Conservation (phyloP, 1,140 invertebrate genomes). For the Zaprionus ornatus region DNA sequence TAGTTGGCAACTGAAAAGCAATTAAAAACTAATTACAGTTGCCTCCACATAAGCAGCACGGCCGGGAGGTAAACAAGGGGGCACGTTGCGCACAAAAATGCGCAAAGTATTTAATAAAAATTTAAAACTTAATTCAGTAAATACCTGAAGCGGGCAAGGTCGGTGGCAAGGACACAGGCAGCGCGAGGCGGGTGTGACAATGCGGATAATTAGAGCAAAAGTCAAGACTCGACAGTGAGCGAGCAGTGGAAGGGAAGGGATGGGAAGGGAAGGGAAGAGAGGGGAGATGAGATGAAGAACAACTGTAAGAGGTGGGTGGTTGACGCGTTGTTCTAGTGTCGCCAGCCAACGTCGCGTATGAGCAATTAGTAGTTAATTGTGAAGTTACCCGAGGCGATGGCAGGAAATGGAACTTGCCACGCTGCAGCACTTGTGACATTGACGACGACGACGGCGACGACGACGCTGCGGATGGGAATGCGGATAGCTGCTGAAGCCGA, state of each 20-base stretch:
- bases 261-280: slow-evolving; percentile 6
- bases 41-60: slow-evolving; percentile 34
- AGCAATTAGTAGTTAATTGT: slow-evolving; percentile 81
- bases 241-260: slow-evolving; percentile 12
- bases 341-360: slow-evolving; percentile 74
- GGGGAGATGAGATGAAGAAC: neutral
- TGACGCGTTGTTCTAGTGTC: slow-evolving; percentile 53
- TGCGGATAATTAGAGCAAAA: slow-evolving; percentile 67
- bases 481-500: slow-evolving; percentile 14
- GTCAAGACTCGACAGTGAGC: slow-evolving; percentile 14
- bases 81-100: slow-evolving; percentile 52
- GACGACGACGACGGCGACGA: too few relatives aligned
- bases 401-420: slow-evolving; percentile 36
- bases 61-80: neutral
- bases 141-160: slow-evolving; percentile 45
- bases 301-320: neutral
- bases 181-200: slow-evolving; percentile 53
- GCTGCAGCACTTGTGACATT: slow-evolving; percentile 71
- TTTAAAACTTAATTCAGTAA: slow-evolving; percentile 81
- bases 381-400: slow-evolving; percentile 64
- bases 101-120: slow-evolving; percentile 77
- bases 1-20: slow-evolving; percentile 71
- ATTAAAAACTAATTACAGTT: slow-evolving; percentile 80
- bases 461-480: slow-evolving; percentile 46
- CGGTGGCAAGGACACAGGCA: slow-evolving; percentile 29